Percentiles rank a stretch among this genome's conserved stretches.
Conservation (phyloP, 2,113 vertebrate genomes). For the Crotalus horridus region DNA sequence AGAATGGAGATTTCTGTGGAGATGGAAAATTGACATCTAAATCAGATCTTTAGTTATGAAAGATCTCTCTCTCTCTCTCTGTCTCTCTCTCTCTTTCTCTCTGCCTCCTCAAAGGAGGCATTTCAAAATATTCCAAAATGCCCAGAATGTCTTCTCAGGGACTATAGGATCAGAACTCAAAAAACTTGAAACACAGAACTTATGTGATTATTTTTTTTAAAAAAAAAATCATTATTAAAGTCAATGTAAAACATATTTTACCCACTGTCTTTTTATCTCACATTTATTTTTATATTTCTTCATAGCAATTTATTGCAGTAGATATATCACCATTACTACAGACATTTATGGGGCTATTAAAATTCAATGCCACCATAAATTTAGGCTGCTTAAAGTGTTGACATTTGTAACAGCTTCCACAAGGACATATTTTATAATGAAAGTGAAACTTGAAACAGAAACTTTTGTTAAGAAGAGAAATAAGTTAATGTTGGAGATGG, state of each 20-base stretch:
- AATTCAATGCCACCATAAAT: conserved; percentile 79
- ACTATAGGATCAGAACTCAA: not conserved
- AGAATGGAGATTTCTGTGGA: not conserved
- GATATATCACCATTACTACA: conserved; percentile 77
- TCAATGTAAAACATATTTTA: conserved; percentile 79
- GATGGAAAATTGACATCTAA: not conserved
- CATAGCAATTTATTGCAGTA: conserved; percentile 71
- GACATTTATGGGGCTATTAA: conserved; percentile 81
- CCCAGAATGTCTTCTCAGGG: not conserved
- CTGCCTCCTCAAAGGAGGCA: not conserved
- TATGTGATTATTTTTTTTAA: conserved; percentile 60
- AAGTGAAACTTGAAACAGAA: conserved; percentile 77
- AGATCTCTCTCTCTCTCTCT: not conserved
- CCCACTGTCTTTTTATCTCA: conserved; percentile 77
- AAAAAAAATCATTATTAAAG: conserved; percentile 70
- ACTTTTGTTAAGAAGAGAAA: conserved; percentile 68
- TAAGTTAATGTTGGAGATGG: not conserved
- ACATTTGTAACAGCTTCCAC: conserved; percentile 78
- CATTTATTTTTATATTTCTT: conserved; percentile 82
- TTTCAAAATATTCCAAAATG: not conserved
- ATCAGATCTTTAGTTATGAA: not conserved
- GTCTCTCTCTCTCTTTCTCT: not conserved
- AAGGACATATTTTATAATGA: conserved; percentile 80
- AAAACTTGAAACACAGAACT: conserved; percentile 68
- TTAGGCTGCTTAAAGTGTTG: conserved; percentile 75